These are phyloP conservation scores for Dendroctonus ponderosae DNA, from an alignment of 1,140 invertebrate genomes.

Conservation along the genomic window DNA sequence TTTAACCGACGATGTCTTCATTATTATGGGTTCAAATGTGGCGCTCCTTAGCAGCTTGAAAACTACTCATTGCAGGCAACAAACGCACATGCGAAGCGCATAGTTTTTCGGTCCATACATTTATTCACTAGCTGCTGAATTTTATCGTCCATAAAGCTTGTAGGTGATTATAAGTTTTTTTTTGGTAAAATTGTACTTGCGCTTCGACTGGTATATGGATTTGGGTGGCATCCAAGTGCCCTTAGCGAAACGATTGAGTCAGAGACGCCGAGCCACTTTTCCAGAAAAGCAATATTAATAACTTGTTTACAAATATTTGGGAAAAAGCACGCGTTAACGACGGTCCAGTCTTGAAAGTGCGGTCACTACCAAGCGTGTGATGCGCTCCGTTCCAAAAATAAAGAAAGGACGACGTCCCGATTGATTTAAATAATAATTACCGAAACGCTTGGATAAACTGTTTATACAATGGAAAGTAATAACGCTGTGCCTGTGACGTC, in stretches of 20 bases:
- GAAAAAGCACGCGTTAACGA: constrained; percentile 14
- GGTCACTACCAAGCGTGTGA: constrained; percentile 1
- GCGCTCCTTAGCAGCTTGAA: no score
- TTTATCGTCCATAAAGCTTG: no score
- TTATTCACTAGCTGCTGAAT: background rate
- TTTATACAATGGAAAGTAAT: constrained; percentile 20
- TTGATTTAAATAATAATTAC: constrained; percentile 7
- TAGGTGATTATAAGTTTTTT: no score
- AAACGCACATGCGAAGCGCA: no score
- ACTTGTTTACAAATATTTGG: constrained; percentile 21
- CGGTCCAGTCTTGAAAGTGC: constrained; percentile 6
- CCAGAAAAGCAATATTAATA: constrained; percentile 15
- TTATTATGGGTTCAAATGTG: no score
- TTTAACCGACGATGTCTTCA: no score
- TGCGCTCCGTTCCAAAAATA: constrained; percentile 10
- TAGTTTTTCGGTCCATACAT: background rate
- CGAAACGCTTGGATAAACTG: constrained; percentile 12
- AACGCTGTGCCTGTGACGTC: constrained; percentile 2
- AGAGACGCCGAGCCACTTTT: background rate
- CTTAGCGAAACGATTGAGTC: no score
- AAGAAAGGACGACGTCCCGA: background rate
- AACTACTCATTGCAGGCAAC: no score
- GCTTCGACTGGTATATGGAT: no score
- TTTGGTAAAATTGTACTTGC: no score
- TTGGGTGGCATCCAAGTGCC: no score